phyloP scores from a whole-genome alignment of 1,140 invertebrate genomes.

The Orussus abietinus region DNA sequence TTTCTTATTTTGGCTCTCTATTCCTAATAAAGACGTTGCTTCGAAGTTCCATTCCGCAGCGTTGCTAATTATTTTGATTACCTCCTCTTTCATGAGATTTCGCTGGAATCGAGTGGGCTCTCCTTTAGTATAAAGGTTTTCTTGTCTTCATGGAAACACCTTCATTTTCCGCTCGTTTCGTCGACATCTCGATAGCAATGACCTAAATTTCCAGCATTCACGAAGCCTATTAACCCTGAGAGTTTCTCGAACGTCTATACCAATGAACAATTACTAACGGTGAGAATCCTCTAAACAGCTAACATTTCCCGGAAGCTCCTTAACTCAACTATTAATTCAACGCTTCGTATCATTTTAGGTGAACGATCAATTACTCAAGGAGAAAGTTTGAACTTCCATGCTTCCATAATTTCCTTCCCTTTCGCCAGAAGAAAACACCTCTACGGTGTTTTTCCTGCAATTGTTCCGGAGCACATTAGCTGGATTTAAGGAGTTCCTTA shows the following conservation, averaged over 20 bases:
- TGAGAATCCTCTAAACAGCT: constrained; percentile 8
- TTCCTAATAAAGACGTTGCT: too few species aligned
- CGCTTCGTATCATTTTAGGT: constrained; percentile 1
- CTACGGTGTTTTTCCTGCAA: background rate
- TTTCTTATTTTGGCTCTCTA: too few species aligned
- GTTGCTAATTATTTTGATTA: too few species aligned
- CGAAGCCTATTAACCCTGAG: constrained; percentile 14
- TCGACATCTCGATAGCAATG: constrained; percentile 17
- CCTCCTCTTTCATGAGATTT: too few species aligned
- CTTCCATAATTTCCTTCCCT: background rate
- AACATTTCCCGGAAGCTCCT: constrained; percentile 2
- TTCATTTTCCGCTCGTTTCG: constrained; percentile 3
- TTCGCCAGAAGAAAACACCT: background rate
- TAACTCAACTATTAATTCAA: constrained; percentile 2
- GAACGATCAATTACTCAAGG: constrained; percentile 3
- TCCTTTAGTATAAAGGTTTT: too few species aligned
- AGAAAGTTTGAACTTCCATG: constrained; percentile 12
- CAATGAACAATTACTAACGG: background rate
- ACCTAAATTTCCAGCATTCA: constrained; percentile 21
- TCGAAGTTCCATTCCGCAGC: too few species aligned
- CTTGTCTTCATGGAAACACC: too few species aligned
- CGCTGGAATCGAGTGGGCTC: too few species aligned
- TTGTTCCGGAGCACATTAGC: background rate
- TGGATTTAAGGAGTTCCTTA: background rate
- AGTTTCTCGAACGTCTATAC: constrained; percentile 3